Base-by-base conservation (phyloP, 1,140 invertebrate genomes). In the Drosophila kikkawai region DNA sequence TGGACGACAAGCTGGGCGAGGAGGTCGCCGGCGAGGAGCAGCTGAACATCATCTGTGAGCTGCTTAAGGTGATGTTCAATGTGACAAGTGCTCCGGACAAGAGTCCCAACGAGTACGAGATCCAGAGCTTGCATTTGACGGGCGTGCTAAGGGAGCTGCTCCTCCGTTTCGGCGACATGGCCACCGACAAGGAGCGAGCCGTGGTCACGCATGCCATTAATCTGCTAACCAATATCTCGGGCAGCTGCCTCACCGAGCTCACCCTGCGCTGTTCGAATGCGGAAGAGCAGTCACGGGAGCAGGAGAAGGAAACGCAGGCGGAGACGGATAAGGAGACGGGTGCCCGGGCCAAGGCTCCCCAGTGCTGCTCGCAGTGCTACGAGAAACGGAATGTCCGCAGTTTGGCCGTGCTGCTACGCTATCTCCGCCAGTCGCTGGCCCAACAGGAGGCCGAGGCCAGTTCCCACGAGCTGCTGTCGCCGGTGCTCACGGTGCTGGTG, bases 61-160 rank as follows among this genome's bases (percentile, higher is more conserved):
- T 97, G 75, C 94, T 99, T 8, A 99, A 99, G 94, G 95, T 96
- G 13, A 94, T 99, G 65, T 99, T 98, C 91, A 99, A 98, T 93
- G 93, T 99, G 59, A 96, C 95, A n/a, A 94, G 96, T 22, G 92
- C 93, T 66, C 93, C 93, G 47, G 94, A 94, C 70, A 91, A 93
- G 13, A 92, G 93, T 17, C 94, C 94, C 66, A 94, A 96, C 84
- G 95, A 96, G 78, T 95, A 97, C 83, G 95, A 97, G 79, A 95
- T 95, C 1, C 96, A 96, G 90, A 96, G 95, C 83, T 93, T 96
- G 77, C 94, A 96, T 68, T 91, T 98, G 50, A 95, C 97, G 39
- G 94, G 94, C 47, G 95, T 97, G 59, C 93, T 98, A 19, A 95
- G 96, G 48, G 95, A 95, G 66, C 93, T 98, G 39, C 93, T 99